Percentiles rank a stretch among this genome's conserved stretches.
Conservation (phyloP, 2,113 vertebrate genomes). For the Callipepla squamata region DNA sequence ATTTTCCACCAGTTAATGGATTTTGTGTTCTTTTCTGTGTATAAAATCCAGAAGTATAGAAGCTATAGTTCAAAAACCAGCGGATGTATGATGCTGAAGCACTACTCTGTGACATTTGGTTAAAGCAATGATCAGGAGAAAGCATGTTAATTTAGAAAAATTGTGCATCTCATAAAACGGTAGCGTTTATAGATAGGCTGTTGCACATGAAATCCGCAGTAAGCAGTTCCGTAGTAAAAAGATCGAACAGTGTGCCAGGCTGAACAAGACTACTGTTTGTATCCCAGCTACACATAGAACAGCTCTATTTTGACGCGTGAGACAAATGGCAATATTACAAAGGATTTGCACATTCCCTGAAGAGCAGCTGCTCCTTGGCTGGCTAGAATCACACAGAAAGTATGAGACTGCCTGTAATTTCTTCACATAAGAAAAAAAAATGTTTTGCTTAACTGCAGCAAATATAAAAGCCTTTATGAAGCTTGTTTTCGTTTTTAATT, state of each 20-base stretch:
- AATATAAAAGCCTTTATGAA: not conserved
- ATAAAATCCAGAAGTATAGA: rapidly evolving
- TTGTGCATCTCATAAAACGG: not conserved
- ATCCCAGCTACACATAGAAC: not conserved
- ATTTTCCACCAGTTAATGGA: not conserved
- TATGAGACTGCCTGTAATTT: not conserved
- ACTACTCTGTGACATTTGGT: not conserved
- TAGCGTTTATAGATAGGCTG: not conserved
- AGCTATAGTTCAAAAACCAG: not conserved
- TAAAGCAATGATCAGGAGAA: not conserved
- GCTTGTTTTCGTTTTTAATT: not conserved
- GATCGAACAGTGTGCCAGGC: not conserved
- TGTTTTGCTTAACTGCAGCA: not conserved
- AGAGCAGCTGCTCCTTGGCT: not conserved
- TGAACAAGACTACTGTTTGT: not conserved
- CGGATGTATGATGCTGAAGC: not conserved
- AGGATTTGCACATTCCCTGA: not conserved
- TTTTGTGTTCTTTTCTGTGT: not conserved
- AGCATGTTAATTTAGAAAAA: not conserved
- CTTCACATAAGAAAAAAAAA: not conserved
- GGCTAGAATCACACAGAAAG: not conserved
- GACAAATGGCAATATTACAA: not conserved
- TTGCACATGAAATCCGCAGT: not conserved
- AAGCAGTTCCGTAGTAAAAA: not conserved
- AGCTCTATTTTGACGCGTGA: not conserved